These are phyloP conservation scores for Platalea minor DNA, from an alignment of 2,797 vertebrate genomes.

Conservation along the genomic window DNA sequence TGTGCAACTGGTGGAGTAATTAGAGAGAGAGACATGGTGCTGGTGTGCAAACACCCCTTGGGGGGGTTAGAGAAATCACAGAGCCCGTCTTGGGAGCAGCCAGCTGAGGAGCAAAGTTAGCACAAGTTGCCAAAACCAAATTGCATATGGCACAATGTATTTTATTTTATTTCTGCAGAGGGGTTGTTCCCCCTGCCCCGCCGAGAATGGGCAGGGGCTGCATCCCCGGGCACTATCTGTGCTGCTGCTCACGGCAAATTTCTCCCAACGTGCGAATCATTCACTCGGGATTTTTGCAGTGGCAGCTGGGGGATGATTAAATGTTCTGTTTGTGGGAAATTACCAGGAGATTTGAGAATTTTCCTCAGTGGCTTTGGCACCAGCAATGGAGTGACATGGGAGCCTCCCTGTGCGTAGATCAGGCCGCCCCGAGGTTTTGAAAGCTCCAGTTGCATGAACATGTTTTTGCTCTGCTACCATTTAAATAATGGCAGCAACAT, in stretches of 20 bases:
- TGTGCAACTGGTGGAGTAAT: slow-evolving; percentile 60
- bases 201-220: background rate
- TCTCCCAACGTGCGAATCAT: slow-evolving; percentile 62
- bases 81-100: slow-evolving; percentile 32
- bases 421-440: background rate
- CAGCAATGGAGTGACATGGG: background rate
- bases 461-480: slow-evolving; percentile 26
- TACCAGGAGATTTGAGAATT: slow-evolving; percentile 61
- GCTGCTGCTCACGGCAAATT: slow-evolving; percentile 44
- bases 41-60: background rate
- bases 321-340: slow-evolving; percentile 70
- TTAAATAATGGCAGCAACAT: slow-evolving; percentile 46
- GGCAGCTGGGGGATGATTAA: slow-evolving; percentile 65
- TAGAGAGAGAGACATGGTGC: background rate
- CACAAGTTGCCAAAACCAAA: slow-evolving; percentile 13
- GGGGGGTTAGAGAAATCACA: background rate
- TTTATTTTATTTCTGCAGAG: slow-evolving; percentile 41
- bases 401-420: accelerated
- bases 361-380: slow-evolving; percentile 13
- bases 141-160: background rate
- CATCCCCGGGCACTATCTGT: background rate
- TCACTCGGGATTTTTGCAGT: slow-evolving; percentile 43
- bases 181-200: background rate
- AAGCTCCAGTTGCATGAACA: background rate
- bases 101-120: slow-evolving; percentile 13